phyloP scores from a whole-genome alignment of 1,140 invertebrate genomes.

The Bombus confusus region DNA sequence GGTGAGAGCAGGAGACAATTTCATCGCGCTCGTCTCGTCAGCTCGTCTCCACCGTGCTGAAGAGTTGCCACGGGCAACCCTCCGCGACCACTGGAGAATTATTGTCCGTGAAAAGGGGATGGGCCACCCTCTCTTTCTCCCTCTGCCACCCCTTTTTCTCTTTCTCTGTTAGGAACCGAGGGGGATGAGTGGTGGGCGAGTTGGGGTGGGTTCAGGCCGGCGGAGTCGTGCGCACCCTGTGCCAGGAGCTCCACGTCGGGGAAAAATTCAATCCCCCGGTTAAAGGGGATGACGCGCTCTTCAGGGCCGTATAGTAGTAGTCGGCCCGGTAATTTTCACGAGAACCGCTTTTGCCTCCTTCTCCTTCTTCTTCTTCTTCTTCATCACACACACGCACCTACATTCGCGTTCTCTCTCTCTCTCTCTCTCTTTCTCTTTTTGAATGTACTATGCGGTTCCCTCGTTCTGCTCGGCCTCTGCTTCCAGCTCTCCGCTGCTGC shows the following conservation, averaged over 20 bases:
- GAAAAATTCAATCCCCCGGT: conserved; percentile 82
- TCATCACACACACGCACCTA: neutral
- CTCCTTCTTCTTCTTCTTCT: conserved; percentile 8
- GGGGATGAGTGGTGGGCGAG: conserved; percentile 50
- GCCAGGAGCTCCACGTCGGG: conserved; percentile 75
- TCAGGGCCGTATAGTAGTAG: conserved; percentile 55
- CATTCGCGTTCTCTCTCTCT: neutral
- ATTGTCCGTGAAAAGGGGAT: conserved; percentile 71
- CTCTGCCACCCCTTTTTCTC: conserved; percentile 36
- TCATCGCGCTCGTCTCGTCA: conserved; percentile 69
- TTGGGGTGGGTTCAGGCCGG: conserved; percentile 53
- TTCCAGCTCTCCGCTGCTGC: neutral
- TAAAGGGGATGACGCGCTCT: conserved; percentile 79
- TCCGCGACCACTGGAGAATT: conserved; percentile 72
- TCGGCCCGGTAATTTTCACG: conserved; percentile 63
- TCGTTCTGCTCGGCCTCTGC: neutral
- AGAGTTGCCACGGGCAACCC: conserved; percentile 81
- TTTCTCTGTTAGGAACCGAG: conserved; percentile 40
- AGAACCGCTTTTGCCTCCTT: conserved; percentile 38
- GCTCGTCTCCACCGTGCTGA: conserved; percentile 63
- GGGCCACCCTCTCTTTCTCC: conserved; percentile 17
- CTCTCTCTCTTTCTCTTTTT: neutral
- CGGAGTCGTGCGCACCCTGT: conserved; percentile 74
- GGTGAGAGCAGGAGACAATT: conserved; percentile 72
- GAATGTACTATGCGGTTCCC: neutral